These are phyloP conservation scores for Poicephalus meyeri DNA, from an alignment of 2,113 vertebrate species.

Conservation along the genomic window DNA sequence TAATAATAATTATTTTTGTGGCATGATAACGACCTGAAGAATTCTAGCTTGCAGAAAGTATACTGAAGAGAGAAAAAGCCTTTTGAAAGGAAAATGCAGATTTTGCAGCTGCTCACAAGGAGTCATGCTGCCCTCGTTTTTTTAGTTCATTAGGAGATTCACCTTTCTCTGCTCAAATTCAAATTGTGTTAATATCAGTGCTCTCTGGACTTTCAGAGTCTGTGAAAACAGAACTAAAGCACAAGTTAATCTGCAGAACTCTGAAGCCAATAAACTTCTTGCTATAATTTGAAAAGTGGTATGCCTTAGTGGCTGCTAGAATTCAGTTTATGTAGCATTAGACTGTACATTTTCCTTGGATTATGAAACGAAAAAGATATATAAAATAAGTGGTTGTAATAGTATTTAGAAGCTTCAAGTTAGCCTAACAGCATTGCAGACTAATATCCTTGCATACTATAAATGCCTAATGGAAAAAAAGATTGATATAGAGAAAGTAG, in stretches of 20 bases:
- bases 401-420: not conserved
- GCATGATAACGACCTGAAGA: not conserved
- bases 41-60: not conserved
- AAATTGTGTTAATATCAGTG: not conserved
- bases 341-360: not conserved
- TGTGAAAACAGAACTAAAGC: not conserved
- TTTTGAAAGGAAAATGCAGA: not conserved
- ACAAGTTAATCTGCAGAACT: not conserved
- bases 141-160: not conserved
- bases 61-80: not conserved
- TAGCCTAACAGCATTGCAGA: not conserved
- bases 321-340: not conserved
- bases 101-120: not conserved
- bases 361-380: not conserved
- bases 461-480: not conserved
- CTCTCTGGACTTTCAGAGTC: not conserved
- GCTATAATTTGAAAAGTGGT: not conserved
- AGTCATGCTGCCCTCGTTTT: not conserved
- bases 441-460: not conserved
- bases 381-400: not conserved
- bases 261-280: not conserved
- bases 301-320: not conserved
- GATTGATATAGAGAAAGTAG: not conserved
- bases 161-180: not conserved
- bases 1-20: not conserved